Evolutionary conservation across 2,797 vertebrate species (phyloP).

Genomic region (Schizothorax lantsangensis): DNA sequence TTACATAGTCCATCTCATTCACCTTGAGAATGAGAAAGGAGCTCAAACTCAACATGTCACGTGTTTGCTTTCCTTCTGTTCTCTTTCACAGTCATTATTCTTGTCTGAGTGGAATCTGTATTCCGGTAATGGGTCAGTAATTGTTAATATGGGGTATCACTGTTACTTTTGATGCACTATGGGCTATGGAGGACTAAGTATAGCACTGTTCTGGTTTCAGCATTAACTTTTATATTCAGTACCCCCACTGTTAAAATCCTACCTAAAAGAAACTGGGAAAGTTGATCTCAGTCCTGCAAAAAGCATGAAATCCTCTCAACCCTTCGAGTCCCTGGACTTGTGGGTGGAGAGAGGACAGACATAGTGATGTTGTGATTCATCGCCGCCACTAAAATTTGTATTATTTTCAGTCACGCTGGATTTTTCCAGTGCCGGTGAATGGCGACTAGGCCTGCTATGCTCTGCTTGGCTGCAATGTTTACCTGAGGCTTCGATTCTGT

Average conservation of each 20-base stretch:
- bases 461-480: constrained; percentile 57
- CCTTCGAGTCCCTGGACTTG: constrained; percentile 11
- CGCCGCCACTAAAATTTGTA: background rate
- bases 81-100: constrained; percentile 18
- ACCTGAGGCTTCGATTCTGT: constrained; percentile 55
- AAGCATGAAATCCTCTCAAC: constrained; percentile 6
- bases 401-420: constrained; percentile 45
- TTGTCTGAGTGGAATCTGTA: constrained; percentile 1
- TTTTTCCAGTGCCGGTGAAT: constrained; percentile 35
- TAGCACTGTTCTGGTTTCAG: constrained; percentile 26
- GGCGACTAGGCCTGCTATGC: background rate
- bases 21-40: constrained; percentile 11
- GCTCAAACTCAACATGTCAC: background rate
- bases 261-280: background rate
- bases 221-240: background rate
- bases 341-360: constrained; percentile 20
- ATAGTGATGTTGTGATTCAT: constrained; percentile 50
- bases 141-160: constrained; percentile 36
- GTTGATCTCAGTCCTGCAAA: constrained; percentile 20
- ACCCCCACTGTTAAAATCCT: background rate
- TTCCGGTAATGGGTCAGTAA: constrained; percentile 33
- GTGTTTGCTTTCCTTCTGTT: constrained; percentile 13
- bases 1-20: background rate
- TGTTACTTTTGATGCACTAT: constrained; percentile 32
- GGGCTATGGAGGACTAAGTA: constrained; percentile 25